Percentiles rank a stretch among this genome's conserved stretches.
phyloP scores from a whole-genome alignment of 2,888 invertebrate genomes.

The Harpalus rufipes region DNA sequence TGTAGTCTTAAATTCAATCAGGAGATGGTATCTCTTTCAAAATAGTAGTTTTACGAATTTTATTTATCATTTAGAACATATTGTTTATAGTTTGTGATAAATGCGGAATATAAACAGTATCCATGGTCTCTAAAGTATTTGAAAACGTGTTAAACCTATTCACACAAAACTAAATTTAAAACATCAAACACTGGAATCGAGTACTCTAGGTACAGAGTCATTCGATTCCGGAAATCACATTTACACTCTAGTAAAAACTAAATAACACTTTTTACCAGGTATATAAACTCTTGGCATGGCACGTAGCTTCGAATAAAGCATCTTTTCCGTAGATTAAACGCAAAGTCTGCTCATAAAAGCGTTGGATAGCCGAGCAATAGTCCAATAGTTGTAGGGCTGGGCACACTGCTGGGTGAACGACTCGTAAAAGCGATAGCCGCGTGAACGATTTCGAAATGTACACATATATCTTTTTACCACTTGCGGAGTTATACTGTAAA shows the following conservation, averaged over 20 bases:
- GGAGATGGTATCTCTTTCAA: too few relatives aligned
- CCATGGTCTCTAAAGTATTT: background rate
- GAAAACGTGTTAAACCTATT: background rate
- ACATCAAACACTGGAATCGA: conserved; percentile 26
- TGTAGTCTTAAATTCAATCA: too few relatives aligned
- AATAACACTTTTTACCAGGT: conserved; percentile 46
- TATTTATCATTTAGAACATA: background rate
- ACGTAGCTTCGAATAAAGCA: conserved; percentile 25
- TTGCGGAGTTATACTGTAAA: conserved; percentile 71
- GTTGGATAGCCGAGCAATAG: conserved; percentile 7
- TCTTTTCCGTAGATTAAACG: conserved; percentile 53
- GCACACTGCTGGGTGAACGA: conserved; percentile 4
- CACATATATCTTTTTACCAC: conserved; percentile 71
- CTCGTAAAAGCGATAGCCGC: conserved; percentile 43
- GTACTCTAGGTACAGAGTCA: conserved; percentile 16
- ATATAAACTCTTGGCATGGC: conserved; percentile 21
- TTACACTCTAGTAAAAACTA: conserved; percentile 55
- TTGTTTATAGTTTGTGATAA: background rate
- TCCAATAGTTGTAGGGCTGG: conserved; percentile 10
- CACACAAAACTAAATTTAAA: conserved; percentile 39
- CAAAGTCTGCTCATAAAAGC: conserved; percentile 43
- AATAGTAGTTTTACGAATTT: too few relatives aligned
- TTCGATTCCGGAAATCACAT: conserved; percentile 46
- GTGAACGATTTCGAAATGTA: conserved; percentile 65
- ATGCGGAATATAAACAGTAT: background rate